These are phyloP conservation scores for Anthophora plumipes DNA, from an alignment of 2,888 invertebrate genomes.

Conservation along the genomic window DNA sequence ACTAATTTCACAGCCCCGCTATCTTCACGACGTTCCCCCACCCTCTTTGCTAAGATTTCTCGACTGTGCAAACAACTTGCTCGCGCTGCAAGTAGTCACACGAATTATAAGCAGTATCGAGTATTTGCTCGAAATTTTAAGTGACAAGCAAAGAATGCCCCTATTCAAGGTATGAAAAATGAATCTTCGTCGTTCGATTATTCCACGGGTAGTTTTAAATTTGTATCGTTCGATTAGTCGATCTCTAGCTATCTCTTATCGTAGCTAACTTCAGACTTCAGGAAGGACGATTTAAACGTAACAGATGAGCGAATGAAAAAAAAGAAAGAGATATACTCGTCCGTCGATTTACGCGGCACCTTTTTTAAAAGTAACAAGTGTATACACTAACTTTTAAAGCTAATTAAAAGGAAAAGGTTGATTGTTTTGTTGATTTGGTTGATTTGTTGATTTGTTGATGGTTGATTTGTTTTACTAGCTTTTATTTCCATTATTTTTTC, in stretches of 20 bases:
- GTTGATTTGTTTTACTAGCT: too few relatives aligned
- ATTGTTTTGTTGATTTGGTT: too few relatives aligned
- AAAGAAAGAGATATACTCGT: too few relatives aligned
- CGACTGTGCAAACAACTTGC: constrained; percentile 71
- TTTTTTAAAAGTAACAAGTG: too few relatives aligned
- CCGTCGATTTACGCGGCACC: too few relatives aligned
- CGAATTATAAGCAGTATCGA: constrained; percentile 75
- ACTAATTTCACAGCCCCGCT: constrained; percentile 73
- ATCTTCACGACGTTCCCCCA: constrained; percentile 70
- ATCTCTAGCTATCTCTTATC: not conserved
- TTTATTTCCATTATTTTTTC: too few relatives aligned
- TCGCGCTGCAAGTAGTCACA: constrained; percentile 75
- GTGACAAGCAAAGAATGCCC: constrained; percentile 70
- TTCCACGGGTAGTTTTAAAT: not conserved
- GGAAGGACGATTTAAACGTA: not conserved
- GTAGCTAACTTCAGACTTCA: not conserved
- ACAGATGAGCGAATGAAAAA: too few relatives aligned
- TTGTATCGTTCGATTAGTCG: not conserved
- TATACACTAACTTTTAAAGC: too few relatives aligned
- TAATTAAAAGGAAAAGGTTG: too few relatives aligned
- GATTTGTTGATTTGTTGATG: too few relatives aligned
- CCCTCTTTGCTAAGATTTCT: constrained; percentile 68
- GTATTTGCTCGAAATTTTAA: constrained; percentile 71
- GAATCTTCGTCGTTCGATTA: not conserved
- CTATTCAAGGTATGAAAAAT: constrained; percentile 70